Evolutionary conservation across 2,888 invertebrate genomes (phyloP).

Genomic region (Hyles lineata): DNA sequence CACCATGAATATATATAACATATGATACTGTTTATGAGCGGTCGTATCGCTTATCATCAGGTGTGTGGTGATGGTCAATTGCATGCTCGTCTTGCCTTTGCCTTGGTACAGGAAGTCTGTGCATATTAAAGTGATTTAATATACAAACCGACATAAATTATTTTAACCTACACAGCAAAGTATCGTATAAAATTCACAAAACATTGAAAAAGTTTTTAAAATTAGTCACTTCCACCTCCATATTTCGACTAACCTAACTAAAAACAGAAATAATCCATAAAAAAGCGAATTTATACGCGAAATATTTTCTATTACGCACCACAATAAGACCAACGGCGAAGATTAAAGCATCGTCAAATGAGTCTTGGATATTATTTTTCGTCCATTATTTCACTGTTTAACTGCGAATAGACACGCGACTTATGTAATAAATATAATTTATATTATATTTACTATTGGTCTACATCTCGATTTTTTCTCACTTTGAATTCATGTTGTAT

Average conservation of each 20-base stretch:
- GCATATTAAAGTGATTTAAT: no score
- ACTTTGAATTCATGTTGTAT: neutral
- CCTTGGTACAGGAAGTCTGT: no score
- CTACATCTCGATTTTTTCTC: neutral
- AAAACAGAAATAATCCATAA: neutral
- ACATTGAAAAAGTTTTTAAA: no score
- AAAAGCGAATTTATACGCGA: neutral
- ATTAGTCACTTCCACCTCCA: no score
- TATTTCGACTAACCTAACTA: neutral
- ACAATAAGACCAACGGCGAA: neutral
- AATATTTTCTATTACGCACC: conserved; percentile 7
- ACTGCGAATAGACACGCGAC: conserved; percentile 40
- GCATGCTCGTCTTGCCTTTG: no score
- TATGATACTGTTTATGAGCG: no score
- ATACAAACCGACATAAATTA: no score
- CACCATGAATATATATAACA: no score
- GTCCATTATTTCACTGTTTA: conserved; percentile 37
- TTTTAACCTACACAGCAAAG: no score
- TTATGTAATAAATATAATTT: conserved; percentile 29
- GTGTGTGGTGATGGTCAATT: no score
- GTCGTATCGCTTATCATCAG: no score
- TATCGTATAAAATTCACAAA: no score
- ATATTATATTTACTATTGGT: conserved; percentile 15
- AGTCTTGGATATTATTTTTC: conserved; percentile 50
- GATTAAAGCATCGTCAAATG: conserved; percentile 61